Evolutionary conservation across 2,888 invertebrate species (phyloP), one percentile per base, ranked within the genome.

Genomic region (Lasioglossum calceatum): DNA sequence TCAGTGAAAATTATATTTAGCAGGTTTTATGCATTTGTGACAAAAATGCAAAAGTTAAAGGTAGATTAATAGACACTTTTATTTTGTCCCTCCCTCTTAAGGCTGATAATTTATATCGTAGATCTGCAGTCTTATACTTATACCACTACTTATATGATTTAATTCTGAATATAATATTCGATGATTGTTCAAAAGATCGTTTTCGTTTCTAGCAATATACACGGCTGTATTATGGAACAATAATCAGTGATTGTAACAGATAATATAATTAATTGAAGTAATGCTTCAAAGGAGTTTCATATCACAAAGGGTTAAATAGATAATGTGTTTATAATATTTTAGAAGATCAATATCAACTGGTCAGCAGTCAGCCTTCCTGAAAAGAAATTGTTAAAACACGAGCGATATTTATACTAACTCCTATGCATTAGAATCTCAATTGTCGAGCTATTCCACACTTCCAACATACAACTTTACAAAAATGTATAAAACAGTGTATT

Each of bases 211-310:
- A n/a, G 12, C 12, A 58, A n/a, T 58, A 12, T 1, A n/a, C n/a
- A 58, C n/a, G 0, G n/a, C 1, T 12, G 58, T 58, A n/a, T 58
- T 58, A 12, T 12, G 10, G n/a, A 58, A n/a, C n/a, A 58, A 58
- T 58, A 58, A 58, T 12, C n/a, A 12, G n/a, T n/a, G 12, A 58
- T n/a, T 10, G n/a, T 12, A 58, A 12, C 58, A 23, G 58, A n/a
- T 58, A 54, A 54, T n/a, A 54, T n/a, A 58, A 58, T 58, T 58
- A 58, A 58, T 58, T 58, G n/a, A 58, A n/a, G n/a, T 58, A 58
- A n/a, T 58, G 58, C n/a, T 58, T 58, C 58, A 58, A 58, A 58
- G 58, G 58, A 58, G n/a, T n/a, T 58, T n/a, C 58, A n/a, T 12
- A 58, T 4, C 4, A n/a, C n/a, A 58, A 58, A 58, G n/a, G 54